A percentile compares a stretch with the other conserved stretches of the same genome.
These are phyloP conservation scores for Sphaerodactylus townsendi DNA, from an alignment of 2,113 vertebrate species.

Conservation along the genomic window DNA sequence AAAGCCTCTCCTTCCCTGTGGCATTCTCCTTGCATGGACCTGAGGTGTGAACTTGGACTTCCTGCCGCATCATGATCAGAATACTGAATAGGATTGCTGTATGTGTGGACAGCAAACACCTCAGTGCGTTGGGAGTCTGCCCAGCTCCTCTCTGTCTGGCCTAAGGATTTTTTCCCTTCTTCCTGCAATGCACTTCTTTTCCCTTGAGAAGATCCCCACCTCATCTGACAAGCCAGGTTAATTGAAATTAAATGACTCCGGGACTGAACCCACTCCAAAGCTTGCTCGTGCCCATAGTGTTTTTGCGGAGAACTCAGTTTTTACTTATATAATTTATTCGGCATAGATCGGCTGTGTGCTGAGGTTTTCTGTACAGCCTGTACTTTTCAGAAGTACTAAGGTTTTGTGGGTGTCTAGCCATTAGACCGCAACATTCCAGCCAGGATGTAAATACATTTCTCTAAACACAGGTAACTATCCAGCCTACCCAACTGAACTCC, in stretches of 20 bases:
- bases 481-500: slow-evolving; percentile 42
- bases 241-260: background rate
- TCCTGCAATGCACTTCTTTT: background rate
- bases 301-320: background rate
- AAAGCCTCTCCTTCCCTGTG: slow-evolving; percentile 7
- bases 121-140: rapidly evolving
- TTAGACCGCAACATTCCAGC: slow-evolving; percentile 66
- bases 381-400: slow-evolving; percentile 60
- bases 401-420: slow-evolving; percentile 58
- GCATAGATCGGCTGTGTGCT: slow-evolving; percentile 51
- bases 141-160: background rate
- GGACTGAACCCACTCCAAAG: background rate
- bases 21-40: slow-evolving; percentile 5
- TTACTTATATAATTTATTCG: slow-evolving; percentile 9
- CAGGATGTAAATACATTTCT: slow-evolving; percentile 72
- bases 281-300: background rate
- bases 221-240: background rate
- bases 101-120: background rate
- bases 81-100: rapidly evolving
- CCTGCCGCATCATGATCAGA: rapidly evolving
- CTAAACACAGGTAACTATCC: slow-evolving; percentile 67
- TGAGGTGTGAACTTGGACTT: background rate
- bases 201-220: background rate
- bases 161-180: background rate
- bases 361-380: slow-evolving; percentile 57